A percentile compares a stretch with the other conserved stretches of the same genome.
These are phyloP conservation scores for Parasteatoda tepidariorum DNA, from an alignment of 1,140 invertebrate genomes.

Conservation along the genomic window DNA sequence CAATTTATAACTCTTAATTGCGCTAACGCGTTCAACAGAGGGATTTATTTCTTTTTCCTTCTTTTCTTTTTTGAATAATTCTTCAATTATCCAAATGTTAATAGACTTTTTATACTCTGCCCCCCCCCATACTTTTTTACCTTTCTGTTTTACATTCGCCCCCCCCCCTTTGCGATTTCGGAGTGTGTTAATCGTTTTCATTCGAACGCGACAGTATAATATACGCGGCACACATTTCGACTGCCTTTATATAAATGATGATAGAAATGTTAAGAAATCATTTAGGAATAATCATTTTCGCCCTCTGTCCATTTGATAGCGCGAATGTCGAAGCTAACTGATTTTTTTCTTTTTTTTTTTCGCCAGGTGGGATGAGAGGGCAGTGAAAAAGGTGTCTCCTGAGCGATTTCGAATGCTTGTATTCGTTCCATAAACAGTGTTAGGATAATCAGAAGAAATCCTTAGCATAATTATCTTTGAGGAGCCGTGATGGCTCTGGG, in stretches of 20 bases:
- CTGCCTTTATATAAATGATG: constrained; percentile 53
- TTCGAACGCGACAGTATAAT: neutral
- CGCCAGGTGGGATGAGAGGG: too few species aligned
- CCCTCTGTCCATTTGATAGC: neutral
- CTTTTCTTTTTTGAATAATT: constrained; percentile 43
- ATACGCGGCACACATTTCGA: too few species aligned
- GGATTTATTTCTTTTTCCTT: neutral
- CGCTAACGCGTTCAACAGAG: neutral
- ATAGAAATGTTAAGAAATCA: constrained; percentile 47
- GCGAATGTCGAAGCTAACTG: neutral
- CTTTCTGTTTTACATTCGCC: neutral
- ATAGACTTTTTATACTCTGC: constrained; percentile 34
- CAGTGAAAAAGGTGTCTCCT: too few species aligned
- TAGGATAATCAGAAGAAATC: neutral
- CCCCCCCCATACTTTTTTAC: neutral
- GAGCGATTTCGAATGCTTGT: neutral
- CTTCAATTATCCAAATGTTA: constrained; percentile 52
- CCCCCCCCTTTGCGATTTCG: constrained; percentile 10
- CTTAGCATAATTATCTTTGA: too few species aligned
- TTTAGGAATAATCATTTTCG: constrained; percentile 9
- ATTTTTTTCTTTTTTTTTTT: constrained; percentile 4
- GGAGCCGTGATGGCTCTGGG: too few species aligned
- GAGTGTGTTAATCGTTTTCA: constrained; percentile 34
- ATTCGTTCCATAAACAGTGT: neutral
- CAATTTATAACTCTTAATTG: constrained; percentile 58